Base-by-base conservation (phyloP, 2,113 vertebrate genomes). In the Anolis carolinensis region DNA sequence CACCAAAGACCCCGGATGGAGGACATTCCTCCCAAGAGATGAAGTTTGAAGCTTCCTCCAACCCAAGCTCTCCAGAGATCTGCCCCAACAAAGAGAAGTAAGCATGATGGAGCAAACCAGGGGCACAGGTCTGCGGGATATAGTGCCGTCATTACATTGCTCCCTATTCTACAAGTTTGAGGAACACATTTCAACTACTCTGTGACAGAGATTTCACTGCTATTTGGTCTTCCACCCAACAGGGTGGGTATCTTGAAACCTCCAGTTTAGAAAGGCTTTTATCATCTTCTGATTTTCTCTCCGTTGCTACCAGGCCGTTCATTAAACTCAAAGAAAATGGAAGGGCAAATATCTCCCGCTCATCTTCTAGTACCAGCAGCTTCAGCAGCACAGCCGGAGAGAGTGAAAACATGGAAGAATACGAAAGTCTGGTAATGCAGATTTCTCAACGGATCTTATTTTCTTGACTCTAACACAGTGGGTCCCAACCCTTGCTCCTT, bases 11-110 rank as follows among this genome's bases (percentile, higher is more conserved):
- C 70, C 95, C 97, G 0, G 98, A 99, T 75, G 89, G 96, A 21
- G 96, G 95, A 83, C 97, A 98, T 80, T 93, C 97, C 34, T 96
- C 96, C 6, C 97, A 97, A 93, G 98, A 99, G 86, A 95, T 97
- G 83, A 98, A 95, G 93, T 97, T 97, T 39, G 98, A 98, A 93
- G 96, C 97, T 20, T 97, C 96, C 0, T 98, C 98, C 78, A 99
- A 98, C 93, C 98, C 98, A 86, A 98, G 98, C 94, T 98, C 98
- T 86, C 98, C 98, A 1, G 98, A 99, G 95, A 98, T 97, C 84
- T 98, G 97, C 88, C 96, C 96, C 85, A 98, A 96, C 93, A 97
- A 97, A 88, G 98, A 98, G 81, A 98, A 97, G 98, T 98, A 95
- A 96, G 95, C 34, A 75, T 30, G 23, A 11, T 7, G 10, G n/a